These are phyloP conservation scores for Ethmia dodecea DNA, from an alignment of 2,888 invertebrate species.

Conservation along the genomic window DNA sequence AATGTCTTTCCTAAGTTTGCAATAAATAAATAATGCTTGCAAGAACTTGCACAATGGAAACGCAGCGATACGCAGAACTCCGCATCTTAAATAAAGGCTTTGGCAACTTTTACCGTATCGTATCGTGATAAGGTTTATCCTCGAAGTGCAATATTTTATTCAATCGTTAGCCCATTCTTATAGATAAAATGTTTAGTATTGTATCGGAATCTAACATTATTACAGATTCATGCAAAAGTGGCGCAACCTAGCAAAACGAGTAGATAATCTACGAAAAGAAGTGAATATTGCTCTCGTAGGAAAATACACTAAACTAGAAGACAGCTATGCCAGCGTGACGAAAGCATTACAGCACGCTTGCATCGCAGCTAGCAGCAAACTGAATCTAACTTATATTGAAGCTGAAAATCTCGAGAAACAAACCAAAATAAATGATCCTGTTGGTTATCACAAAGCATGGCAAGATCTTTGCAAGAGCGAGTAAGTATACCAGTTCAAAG, in stretches of 20 bases:
- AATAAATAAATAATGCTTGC: too few relatives aligned
- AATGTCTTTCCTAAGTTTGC: too few relatives aligned
- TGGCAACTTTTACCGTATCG: too few relatives aligned
- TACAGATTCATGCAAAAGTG: slow-evolving; percentile 90
- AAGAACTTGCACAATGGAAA: too few relatives aligned
- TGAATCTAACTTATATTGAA: slow-evolving; percentile 94
- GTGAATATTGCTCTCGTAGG: slow-evolving; percentile 96
- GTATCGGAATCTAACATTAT: too few relatives aligned
- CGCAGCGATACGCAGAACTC: too few relatives aligned
- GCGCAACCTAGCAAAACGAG: slow-evolving; percentile 91
- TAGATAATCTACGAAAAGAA: slow-evolving; percentile 89
- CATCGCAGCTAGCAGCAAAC: slow-evolving; percentile 88
- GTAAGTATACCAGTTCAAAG: too few relatives aligned
- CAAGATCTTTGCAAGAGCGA: slow-evolving; percentile 91
- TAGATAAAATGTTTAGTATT: too few relatives aligned
- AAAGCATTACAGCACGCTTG: slow-evolving; percentile 97
- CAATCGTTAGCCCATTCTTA: too few relatives aligned
- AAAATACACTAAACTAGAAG: slow-evolving; percentile 96
- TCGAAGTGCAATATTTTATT: too few relatives aligned
- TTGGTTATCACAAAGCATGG: slow-evolving; percentile 95
- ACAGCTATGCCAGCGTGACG: slow-evolving; percentile 97
- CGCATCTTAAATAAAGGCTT: too few relatives aligned
- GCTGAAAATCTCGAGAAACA: slow-evolving; percentile 91
- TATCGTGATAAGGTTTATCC: too few relatives aligned
- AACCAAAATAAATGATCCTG: slow-evolving; percentile 85